Evolutionary conservation across 2,888 invertebrate species (phyloP), one percentile per base, ranked within the genome.

Genomic region (Drosophila neonasuta): DNA sequence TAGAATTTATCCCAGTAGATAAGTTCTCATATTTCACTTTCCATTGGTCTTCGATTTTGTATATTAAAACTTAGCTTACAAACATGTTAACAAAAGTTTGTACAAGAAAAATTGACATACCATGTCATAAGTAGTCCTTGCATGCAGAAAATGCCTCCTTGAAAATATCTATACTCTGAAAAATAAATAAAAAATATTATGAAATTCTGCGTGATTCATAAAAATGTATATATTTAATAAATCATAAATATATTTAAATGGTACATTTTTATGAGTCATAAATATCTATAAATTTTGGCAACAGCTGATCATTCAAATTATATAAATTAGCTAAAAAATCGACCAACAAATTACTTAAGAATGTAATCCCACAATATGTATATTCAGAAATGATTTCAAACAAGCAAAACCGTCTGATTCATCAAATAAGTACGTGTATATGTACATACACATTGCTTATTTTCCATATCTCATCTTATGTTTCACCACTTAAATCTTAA

Each of bases 401-500:
- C 39, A 55, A 20, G 15, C 11, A 46, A 6, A 20, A 42, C 2
- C 6, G n/a, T 45, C 42, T 71, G 75, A 74, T 34, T 75, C 73
- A 77, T 52, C 41, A 8, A 39, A 36, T 39, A 46, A 45, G 36
- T 45, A 57, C 41, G 41, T 42, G 10, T 50, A 48, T 52, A 44
- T 36, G 15, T 51, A 46, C 46, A 8, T 39, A 52, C 30, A 50
- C 45, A 42, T 48, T 52, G 36, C 15, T 29, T 58, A 41, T 49
- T 13, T 49, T 49, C 50, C 17, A 82, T 71, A 34, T 67, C 59
- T 67, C 80, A 77, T 71, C 80, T 85, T 72, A 63, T 70, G 64
- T 85, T 82, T 82, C 83, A 85, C 63, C 71, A 65, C 65, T 65
- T 72, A 72, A 74, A 77, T 77, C 63, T 68, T 74, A 70, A 77